Base-by-base conservation (phyloP, 2,113 vertebrate species). In the Xenus cinereus region DNA sequence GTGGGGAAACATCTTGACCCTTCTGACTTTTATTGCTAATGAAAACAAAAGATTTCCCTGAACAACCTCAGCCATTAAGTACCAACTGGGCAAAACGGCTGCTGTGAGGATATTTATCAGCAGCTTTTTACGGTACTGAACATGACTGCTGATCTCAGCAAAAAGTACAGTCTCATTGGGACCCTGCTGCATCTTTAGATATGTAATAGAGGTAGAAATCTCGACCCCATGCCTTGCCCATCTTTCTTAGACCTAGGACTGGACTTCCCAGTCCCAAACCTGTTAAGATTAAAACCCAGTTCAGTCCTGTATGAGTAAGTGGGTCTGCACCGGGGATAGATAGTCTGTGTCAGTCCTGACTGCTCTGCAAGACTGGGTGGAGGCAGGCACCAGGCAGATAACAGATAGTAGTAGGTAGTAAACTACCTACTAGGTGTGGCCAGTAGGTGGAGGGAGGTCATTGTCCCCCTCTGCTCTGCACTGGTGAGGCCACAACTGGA, bases 41-140 rank as follows among this genome's bases (percentile, higher is more conserved):
- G 87, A 82, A 89, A 93, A 90, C 62, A 46, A 87, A 74, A 73
- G 60, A 56, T 90, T 91, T 87, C 45, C 45, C 45, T 92, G 80
- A 96, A 72, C 74, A 32, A 30, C 78, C 60, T 80, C 17, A 7
- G 18, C 51, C 66, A 23, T 75, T 75, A 84, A 94, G 39, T 43
- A 87, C 66, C 63, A 83, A 66, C 48, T 72, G 45, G 50, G 64
- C 64, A 92, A 78, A 86, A 78, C 10, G 5, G 79, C 87, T 95
- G 2, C 60, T 73, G 64, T 75, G 74, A 89, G 41, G 72, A 14
- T 84, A 57, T 94, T 89, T 90, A 75, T 94, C 89, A 89, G 56
- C 71, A 72, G 33, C n/a, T 90, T 68, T 81, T 66, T 69, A 66
- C 41, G 24, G 53, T 56, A 64, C 76, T 84, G 79, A 78, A 75